These are phyloP conservation scores for Falco novaeseelandiae DNA, from an alignment of 2,797 vertebrate species.

Conservation along the genomic window DNA sequence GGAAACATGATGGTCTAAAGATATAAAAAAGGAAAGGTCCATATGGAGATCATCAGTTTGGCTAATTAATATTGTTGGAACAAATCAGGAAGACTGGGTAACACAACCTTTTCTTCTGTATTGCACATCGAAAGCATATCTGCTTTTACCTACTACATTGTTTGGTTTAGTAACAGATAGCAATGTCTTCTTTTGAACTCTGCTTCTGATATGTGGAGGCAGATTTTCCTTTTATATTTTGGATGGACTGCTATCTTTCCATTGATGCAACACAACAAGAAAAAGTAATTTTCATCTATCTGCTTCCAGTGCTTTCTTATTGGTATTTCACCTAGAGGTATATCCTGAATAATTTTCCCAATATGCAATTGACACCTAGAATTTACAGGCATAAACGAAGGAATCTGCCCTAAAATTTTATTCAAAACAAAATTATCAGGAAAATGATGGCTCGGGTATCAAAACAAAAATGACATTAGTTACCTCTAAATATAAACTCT, in stretches of 20 bases:
- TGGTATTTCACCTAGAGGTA: neutral
- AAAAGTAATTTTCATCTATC: neutral
- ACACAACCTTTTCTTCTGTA: neutral
- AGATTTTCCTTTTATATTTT: neutral
- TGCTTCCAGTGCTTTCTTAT: neutral
- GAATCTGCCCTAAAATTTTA: constrained; percentile 1
- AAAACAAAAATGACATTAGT: neutral
- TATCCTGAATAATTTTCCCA: neutral
- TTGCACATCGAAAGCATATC: neutral
- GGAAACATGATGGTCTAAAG: neutral
- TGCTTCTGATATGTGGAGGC: neutral
- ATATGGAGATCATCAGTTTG: neutral
- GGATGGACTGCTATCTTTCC: neutral
- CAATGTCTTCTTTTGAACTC: neutral
- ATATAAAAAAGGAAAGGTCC: neutral
- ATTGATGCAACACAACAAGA: neutral
- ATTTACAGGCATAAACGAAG: neutral
- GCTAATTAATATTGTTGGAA: neutral
- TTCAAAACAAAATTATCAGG: neutral
- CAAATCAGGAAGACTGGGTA: neutral
- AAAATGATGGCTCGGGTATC: neutral
- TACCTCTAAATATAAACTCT: neutral
- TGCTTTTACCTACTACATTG: neutral
- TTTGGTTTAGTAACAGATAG: neutral
- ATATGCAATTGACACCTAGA: neutral